Evolutionary conservation across 2,113 vertebrate genomes (phyloP), one percentile per base, ranked within the genome.

Genomic region (Nerophis ophidion): DNA sequence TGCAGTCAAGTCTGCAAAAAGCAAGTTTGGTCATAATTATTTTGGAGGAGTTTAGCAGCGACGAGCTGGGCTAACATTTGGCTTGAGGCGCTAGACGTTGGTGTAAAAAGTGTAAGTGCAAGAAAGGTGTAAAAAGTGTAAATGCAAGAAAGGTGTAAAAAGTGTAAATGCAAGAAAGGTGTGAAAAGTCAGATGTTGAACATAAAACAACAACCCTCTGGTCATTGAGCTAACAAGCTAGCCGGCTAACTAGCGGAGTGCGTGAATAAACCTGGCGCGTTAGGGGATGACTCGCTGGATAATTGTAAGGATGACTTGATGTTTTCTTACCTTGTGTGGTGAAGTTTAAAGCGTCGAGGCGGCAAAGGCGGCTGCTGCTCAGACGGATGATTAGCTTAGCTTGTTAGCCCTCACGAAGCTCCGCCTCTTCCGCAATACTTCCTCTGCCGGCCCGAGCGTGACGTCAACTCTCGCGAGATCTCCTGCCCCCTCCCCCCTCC

Each of bases 351-450:
- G 57, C 56, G 54, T 36, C 3, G 66, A 49, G 9, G 13, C 2
- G 64, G 6, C 49, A 19, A 10, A 35, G 55, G 2, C 3, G 6
- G 62, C 9, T 17, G 40, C 57, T 15, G 0, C 9, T 13, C n/a
- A 44, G 1, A 45, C 48, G 10, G 73, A 5, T 17, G 34, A 48
- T 65, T 70, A 3, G 56, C 56, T 58, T 19, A 38, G 47, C 66
- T 68, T 60, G 69, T 58, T 55, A 71, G 26, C 75, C 63, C 75
- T 72, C 66, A 72, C 64, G 48, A 69, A 79, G 58, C 19, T 9
- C 14, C 46, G 35, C 45, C 51, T 6, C 80, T 79, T 82, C 81
- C 79, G 71, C 17, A 48, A 74, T 16, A 64, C 72, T 81, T 81
- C 71, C 61, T 76, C 2, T 58, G 5, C 16, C 40, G 14, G n/a